Conservation (phyloP, 2,888 invertebrate species). For the Achlya flavicornis region DNA sequence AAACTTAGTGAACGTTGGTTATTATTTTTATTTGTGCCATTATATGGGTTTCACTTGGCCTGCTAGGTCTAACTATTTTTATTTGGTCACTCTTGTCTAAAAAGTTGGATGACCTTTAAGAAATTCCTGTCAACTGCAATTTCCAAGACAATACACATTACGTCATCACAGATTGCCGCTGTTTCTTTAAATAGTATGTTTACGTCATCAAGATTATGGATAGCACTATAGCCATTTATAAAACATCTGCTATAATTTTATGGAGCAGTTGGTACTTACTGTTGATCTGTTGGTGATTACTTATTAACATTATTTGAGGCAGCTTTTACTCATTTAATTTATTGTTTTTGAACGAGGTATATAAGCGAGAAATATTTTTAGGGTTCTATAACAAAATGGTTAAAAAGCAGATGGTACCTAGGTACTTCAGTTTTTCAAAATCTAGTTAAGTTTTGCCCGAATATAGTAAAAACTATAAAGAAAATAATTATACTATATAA, state of each 20-base stretch:
- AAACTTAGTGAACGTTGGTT: slow-evolving; percentile 24
- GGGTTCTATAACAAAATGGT: no score
- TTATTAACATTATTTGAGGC: no score
- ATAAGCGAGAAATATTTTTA: neutral
- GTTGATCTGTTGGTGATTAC: no score
- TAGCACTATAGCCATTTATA: neutral
- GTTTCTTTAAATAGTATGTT: neutral
- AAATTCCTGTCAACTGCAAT: neutral
- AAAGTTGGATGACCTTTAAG: neutral
- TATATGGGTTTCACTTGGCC: no score
- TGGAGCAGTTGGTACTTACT: neutral
- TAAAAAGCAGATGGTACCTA: no score
- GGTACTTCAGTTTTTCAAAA: no score
- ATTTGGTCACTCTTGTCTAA: neutral
- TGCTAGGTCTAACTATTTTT: neutral
- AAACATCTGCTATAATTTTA: neutral
- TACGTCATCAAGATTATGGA: slow-evolving; percentile 1
- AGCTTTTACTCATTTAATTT: no score
- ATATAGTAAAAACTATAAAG: no score
- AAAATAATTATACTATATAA: no score
- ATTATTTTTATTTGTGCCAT: neutral
- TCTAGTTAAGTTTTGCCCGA: no score
- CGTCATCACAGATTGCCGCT: neutral
- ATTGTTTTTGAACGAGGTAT: no score
- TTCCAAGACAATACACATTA: slow-evolving; percentile 5